Conservation (phyloP, 2,113 vertebrate genomes). For the Tychaedon coryphoeus region DNA sequence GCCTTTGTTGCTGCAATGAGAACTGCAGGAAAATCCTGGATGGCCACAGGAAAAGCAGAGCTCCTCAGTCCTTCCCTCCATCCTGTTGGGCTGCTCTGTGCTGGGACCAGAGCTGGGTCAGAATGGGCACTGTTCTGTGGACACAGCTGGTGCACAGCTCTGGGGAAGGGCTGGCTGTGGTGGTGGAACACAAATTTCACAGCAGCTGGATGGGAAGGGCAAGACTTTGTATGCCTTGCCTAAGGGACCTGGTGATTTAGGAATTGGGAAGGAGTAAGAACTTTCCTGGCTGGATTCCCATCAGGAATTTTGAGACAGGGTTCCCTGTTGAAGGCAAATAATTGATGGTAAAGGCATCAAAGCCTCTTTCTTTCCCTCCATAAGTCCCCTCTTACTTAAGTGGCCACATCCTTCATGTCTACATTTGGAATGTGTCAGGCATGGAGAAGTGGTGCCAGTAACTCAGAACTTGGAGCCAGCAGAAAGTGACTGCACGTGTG, state of each 20-base stretch:
- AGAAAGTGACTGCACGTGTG: background rate
- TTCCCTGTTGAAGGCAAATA: background rate
- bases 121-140: background rate
- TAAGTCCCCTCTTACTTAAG: too few relatives aligned
- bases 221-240: background rate
- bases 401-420: background rate
- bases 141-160: background rate
- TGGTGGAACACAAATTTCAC: background rate
- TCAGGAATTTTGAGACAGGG: background rate
- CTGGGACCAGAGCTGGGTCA: background rate
- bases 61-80: background rate
- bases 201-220: background rate
- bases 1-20: background rate
- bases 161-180: background rate
- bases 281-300: background rate
- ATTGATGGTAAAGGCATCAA: background rate
- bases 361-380: background rate
- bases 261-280: background rate
- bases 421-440: background rate
- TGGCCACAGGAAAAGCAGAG: background rate
- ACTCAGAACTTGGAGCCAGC: background rate
- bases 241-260: background rate
- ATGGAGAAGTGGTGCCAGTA: background rate
- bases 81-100: background rate
- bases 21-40: background rate